phyloP scores from a whole-genome alignment of 2,113 vertebrate genomes.

The Eolophus roseicapilla region DNA sequence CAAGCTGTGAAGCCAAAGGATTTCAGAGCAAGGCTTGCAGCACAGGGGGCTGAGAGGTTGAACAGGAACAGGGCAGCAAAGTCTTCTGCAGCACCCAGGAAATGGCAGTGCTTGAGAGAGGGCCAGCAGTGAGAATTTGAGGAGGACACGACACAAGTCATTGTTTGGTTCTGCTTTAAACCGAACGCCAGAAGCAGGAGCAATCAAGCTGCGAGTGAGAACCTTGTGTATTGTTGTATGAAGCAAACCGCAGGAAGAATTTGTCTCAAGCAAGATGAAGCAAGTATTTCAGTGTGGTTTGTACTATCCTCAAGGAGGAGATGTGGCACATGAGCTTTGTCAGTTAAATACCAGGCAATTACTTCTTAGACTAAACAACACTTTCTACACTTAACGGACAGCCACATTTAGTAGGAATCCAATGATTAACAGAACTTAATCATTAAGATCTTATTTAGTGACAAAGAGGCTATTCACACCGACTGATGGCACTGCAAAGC shows the following conservation, averaged over 20 bases:
- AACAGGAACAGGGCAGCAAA: neutral
- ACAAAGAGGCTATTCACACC: neutral
- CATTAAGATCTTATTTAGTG: neutral
- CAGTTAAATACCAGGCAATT: neutral
- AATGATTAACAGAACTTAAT: neutral
- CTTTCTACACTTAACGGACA: neutral
- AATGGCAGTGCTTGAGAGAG: neutral
- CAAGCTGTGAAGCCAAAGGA: accelerated
- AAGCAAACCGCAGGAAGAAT: neutral
- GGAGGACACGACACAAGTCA: neutral
- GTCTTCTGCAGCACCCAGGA: neutral
- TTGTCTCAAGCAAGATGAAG: neutral
- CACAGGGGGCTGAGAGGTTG: accelerated
- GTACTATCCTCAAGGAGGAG: neutral
- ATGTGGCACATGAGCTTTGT: no score
- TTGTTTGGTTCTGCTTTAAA: neutral
- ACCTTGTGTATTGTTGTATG: neutral
- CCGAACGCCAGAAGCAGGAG: neutral
- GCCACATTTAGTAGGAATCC: neutral
- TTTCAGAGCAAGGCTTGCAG: neutral
- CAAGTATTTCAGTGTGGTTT: neutral
- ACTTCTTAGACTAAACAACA: neutral
- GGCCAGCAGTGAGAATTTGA: neutral
- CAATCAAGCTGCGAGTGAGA: neutral
- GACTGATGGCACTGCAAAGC: neutral